Evolutionary conservation across 2,113 vertebrate species (phyloP), one percentile per base, ranked within the genome.

Genomic region (Lathamus discolor): DNA sequence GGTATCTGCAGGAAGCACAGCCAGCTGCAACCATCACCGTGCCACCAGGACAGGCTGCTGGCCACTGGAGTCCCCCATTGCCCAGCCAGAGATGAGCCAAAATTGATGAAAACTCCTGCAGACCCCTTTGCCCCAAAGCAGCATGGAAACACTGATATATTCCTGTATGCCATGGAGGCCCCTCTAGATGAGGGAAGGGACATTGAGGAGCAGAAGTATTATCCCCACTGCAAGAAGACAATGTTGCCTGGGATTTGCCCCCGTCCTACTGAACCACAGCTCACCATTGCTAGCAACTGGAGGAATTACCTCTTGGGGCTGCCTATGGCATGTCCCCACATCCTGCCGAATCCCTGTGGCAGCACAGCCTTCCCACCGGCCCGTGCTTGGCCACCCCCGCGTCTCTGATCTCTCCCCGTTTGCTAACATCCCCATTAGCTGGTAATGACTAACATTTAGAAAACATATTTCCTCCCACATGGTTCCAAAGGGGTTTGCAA

Each of bases 381-480:
- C 91, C 7, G 7, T 7, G 5, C 57, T 79, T 15, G 51, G 80
- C 93, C 93, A 93, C 89, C 95, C 89, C 88, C 51, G 10, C 48
- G 1, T 90, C 86, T 88, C 92, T 2, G 1, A 84, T 92, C 83
- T 92, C 86, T 33, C 90, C 86, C 79, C n/a, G 9, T 95, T 94
- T 85, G 85, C 90, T 93, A 88, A 88, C 79, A 90, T 73, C 74
- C 83, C 93, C 73, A 96, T 95, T 95, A 97, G 95, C 86, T 86
- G 69, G 85, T 96, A 97, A 96, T 95, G 95, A 95, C 83, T 92
- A 93, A 86, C 92, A 90, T 93, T 96, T 96, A 97, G 92, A 96
- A 85, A 96, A 90, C 94, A 94, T 86, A 90, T 96, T 96, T 97
- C 96, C 95, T 96, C 95, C 95, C 95, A 96, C 90, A 67, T 74